Evolutionary conservation across 2,113 vertebrate genomes (phyloP).

Genomic region (Zeus faber): DNA sequence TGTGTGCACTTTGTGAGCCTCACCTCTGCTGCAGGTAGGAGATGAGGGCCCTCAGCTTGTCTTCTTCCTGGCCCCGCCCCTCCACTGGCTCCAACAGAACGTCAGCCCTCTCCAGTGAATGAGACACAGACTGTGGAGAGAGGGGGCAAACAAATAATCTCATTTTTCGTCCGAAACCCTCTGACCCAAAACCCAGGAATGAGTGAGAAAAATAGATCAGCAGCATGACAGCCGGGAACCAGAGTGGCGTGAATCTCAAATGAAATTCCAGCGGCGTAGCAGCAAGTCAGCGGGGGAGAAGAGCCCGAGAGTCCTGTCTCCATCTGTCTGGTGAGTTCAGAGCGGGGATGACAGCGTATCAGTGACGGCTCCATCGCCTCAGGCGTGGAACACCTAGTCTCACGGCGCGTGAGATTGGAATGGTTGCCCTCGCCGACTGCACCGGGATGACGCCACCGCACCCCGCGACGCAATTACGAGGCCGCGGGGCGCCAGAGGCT

Average conservation of each 20-base stretch:
- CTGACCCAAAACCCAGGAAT: no score
- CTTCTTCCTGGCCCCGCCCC: conserved; percentile 11
- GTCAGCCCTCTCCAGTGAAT: conserved; percentile 31
- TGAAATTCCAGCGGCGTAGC: no score
- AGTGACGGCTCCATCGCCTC: conserved; percentile 16
- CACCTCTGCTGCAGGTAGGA: conserved; percentile 70
- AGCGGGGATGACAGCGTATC: conserved; percentile 21
- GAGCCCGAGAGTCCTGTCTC: conserved; percentile 4
- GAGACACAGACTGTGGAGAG: conserved; percentile 51
- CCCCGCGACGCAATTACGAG: no score
- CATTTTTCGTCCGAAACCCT: no score
- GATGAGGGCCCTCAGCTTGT: conserved; percentile 55
- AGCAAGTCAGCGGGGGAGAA: neutral
- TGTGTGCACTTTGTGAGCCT: conserved; percentile 22
- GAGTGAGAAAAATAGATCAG: neutral
- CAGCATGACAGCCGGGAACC: neutral
- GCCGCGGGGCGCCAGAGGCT: no score
- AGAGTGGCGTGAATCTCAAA: no score
- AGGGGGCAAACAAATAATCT: no score
- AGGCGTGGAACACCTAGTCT: no score
- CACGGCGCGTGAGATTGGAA: no score
- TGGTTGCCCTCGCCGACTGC: no score
- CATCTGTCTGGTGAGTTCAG: conserved; percentile 8
- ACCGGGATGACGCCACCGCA: no score
- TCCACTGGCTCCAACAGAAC: neutral